phyloP scores from a whole-genome alignment of 2,888 invertebrate species.

The Archips xylosteana region DNA sequence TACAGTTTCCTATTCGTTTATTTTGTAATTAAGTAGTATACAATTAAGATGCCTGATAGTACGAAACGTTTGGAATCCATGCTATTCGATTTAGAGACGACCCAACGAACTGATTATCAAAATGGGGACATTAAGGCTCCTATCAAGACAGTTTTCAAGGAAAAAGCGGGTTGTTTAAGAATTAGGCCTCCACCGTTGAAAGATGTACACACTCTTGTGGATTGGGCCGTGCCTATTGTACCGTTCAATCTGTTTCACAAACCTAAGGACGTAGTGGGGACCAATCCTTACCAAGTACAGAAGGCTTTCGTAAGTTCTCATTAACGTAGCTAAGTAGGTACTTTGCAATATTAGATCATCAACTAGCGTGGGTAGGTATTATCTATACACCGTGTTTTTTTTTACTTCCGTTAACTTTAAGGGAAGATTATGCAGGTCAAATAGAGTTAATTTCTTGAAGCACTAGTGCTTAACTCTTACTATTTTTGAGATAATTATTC shows the following conservation, averaged over 20 bases:
- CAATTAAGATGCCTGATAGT: slow-evolving; percentile 36
- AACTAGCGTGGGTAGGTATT: too few relatives aligned
- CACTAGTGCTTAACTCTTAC: too few relatives aligned
- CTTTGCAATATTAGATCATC: too few relatives aligned
- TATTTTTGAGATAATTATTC: too few relatives aligned
- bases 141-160: slow-evolving; percentile 49
- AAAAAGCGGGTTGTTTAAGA: slow-evolving; percentile 45
- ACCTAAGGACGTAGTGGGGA: slow-evolving; percentile 53
- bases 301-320: slow-evolving; percentile 56
- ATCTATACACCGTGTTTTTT: too few relatives aligned
- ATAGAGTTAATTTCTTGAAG: too few relatives aligned
- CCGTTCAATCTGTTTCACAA: slow-evolving; percentile 59
- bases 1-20: slow-evolving; percentile 3
- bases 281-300: slow-evolving; percentile 57
- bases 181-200: slow-evolving; percentile 51
- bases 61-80: slow-evolving; percentile 50
- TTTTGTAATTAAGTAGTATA: slow-evolving; percentile 22
- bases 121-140: slow-evolving; percentile 47
- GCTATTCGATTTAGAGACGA: slow-evolving; percentile 61
- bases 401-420: too few relatives aligned
- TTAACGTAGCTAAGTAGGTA: background rate
- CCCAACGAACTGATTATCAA: slow-evolving; percentile 55
- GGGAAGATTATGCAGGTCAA: too few relatives aligned
- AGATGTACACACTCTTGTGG: slow-evolving; percentile 58
- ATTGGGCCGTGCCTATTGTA: slow-evolving; percentile 52